A percentile compares a stretch with the other conserved stretches of the same genome.
phyloP scores from a whole-genome alignment of 2,888 invertebrate genomes.

The Papilio elwesi region DNA sequence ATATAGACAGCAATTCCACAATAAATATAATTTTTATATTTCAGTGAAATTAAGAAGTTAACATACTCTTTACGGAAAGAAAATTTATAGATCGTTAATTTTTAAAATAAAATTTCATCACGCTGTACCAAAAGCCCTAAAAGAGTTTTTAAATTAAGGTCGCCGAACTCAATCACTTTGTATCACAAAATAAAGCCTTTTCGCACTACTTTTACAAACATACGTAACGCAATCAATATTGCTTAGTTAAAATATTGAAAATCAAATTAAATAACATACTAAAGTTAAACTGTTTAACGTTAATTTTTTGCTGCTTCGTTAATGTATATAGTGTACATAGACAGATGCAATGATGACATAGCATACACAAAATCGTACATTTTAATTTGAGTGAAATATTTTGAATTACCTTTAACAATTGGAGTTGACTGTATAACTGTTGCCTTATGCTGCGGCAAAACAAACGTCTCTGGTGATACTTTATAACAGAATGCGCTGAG shows the following conservation, averaged over 20 bases:
- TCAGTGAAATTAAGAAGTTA: too few species aligned
- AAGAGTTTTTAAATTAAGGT: slow-evolving; percentile 45
- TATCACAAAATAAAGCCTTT: slow-evolving; percentile 42
- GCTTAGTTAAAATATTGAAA: neutral
- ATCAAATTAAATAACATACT: neutral
- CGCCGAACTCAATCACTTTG: slow-evolving; percentile 49
- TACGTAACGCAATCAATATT: neutral
- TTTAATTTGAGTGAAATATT: neutral
- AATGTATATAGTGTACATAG: neutral
- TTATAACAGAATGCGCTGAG: slow-evolving; percentile 20
- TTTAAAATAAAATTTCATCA: too few species aligned
- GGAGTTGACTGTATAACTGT: neutral
- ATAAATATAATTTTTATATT: too few species aligned
- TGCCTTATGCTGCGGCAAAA: slow-evolving; percentile 17
- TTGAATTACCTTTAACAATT: slow-evolving; percentile 30
- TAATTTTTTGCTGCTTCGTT: neutral
- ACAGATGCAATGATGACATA: neutral
- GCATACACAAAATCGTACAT: neutral
- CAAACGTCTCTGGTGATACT: slow-evolving; percentile 29
- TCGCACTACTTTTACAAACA: slow-evolving; percentile 4
- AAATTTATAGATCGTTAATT: too few species aligned
- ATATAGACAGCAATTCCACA: too few species aligned
- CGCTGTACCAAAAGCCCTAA: neutral
- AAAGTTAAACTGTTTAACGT: neutral
- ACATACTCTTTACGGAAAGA: too few species aligned